Conservation (phyloP, 2,113 vertebrate species). For the Crotalus viridis region DNA sequence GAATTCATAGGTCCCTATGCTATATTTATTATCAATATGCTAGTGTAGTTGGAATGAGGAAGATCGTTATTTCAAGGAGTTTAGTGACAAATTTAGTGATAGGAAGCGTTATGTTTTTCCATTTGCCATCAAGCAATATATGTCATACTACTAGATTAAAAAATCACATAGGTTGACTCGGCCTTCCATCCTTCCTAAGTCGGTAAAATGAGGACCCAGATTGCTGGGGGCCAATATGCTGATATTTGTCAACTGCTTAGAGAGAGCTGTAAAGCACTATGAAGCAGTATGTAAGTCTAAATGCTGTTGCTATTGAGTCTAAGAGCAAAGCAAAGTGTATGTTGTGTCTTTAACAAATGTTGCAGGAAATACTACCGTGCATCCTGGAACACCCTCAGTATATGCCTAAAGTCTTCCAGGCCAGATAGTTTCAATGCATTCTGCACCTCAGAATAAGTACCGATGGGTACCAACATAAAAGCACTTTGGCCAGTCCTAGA, state of each 20-base stretch:
- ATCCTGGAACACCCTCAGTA: not conserved
- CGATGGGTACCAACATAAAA: not conserved
- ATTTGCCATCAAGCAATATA: slow-evolving; percentile 42
- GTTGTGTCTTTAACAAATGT: not conserved
- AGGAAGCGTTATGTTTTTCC: not conserved
- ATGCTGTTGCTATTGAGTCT: not conserved
- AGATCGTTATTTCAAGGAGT: not conserved
- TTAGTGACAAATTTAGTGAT: not conserved
- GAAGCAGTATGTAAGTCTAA: not conserved
- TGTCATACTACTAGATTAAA: slow-evolving; percentile 21
- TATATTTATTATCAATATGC: not conserved
- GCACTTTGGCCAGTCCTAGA: not conserved
- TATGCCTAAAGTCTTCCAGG: not conserved
- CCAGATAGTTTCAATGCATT: not conserved
- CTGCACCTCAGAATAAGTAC: not conserved
- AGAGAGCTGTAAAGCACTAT: not conserved
- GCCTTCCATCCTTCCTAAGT: not conserved
- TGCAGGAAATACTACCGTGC: not conserved
- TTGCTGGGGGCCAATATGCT: not conserved
- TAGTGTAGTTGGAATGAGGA: not conserved
- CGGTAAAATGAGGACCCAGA: not conserved
- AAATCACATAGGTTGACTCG: slow-evolving; percentile 27
- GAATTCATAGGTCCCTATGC: not conserved
- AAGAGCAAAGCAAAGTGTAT: not conserved
- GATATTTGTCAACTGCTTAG: not conserved